A percentile compares a stretch with the other conserved stretches of the same genome.
phyloP scores from a whole-genome alignment of 2,888 invertebrate species.

The Drosophila flavopinicola region DNA sequence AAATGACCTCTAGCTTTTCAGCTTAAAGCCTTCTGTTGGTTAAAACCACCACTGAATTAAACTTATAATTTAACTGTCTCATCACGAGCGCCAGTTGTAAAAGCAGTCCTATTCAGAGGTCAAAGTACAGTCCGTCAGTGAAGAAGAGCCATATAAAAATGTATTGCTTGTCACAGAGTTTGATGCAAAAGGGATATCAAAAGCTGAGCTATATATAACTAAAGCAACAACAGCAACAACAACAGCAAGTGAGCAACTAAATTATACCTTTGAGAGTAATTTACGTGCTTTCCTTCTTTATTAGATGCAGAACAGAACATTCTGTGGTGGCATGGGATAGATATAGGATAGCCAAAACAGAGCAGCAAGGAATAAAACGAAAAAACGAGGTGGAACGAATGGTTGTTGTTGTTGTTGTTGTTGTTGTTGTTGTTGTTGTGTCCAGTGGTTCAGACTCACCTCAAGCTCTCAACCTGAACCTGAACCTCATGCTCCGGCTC shows the following conservation, averaged over 20 bases:
- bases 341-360: constrained; percentile 34
- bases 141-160: constrained; percentile 23
- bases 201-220: constrained; percentile 30
- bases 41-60: too few species aligned
- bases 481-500: constrained; percentile 1
- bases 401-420: constrained; percentile 64
- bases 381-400: constrained; percentile 30
- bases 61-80: background rate
- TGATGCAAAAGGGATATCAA: constrained; percentile 57
- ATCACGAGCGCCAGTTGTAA: background rate
- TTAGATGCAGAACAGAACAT: constrained; percentile 56
- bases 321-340: constrained; percentile 15
- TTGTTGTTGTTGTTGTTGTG: constrained; percentile 67
- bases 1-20: too few species aligned
- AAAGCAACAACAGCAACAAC: constrained; percentile 27
- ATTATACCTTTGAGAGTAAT: constrained; percentile 82
- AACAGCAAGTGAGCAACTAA: constrained; percentile 66
- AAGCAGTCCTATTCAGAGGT: background rate
- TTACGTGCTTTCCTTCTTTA: constrained; percentile 77
- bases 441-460: constrained; percentile 40
- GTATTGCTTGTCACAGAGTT: constrained; percentile 53
- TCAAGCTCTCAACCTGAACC: constrained; percentile 47
- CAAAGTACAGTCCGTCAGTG: constrained; percentile 22
- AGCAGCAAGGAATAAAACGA: constrained; percentile 1
- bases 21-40: too few species aligned